Evolutionary conservation across 1,140 invertebrate species (phyloP), one percentile per base, ranked within the genome.

Genomic region (Odontomachus brunneus): DNA sequence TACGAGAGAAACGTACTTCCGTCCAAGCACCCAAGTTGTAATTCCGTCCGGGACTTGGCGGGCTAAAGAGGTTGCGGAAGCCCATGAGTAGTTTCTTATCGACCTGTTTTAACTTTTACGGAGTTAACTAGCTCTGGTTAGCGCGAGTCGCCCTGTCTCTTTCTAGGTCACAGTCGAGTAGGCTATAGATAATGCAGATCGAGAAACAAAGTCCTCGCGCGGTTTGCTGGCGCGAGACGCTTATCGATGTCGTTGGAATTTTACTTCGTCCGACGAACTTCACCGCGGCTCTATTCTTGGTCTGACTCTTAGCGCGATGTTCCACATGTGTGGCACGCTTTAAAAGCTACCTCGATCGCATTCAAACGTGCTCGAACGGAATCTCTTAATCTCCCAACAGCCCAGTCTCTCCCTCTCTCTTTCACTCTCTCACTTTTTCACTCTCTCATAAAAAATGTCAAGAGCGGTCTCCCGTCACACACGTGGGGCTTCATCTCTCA

Each of bases 51-150:
- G 38, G 33, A 53, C 29, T 38, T 51, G 19, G 19, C 22, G n/a
- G 11, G 14, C 26, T 69, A 48, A 78, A 80, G 29, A 59, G 24
- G 24, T 22, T 44, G 33, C 22, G 51, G 51, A 80, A 57, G n/a
- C 14, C n/a, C n/a, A 57, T 19, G 75, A 78, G 33, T 80, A 71
- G 51, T 69, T 69, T 80, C 29, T 80, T 59, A 71, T 80, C 51
- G 75, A 80, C 9, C 65, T 80, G 53, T 59, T 44, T 80, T 71
- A 80, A 80, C 75, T 59, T 80, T 80, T 48, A 71, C 24, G 1
- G 33, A 59, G 33, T 80, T 59, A 29, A 71, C 51, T 71, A 80
- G 57, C 75, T 80, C 65, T 80, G 65, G 38, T 71, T 59, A 80
- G 24, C 24, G 24, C 38, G 38, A 44, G 38, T 71, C 33, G 69